Percentiles rank a stretch among this genome's conserved stretches.
Evolutionary conservation across 2,888 invertebrate genomes (phyloP).

Genomic region (Spicauda simplicius): DNA sequence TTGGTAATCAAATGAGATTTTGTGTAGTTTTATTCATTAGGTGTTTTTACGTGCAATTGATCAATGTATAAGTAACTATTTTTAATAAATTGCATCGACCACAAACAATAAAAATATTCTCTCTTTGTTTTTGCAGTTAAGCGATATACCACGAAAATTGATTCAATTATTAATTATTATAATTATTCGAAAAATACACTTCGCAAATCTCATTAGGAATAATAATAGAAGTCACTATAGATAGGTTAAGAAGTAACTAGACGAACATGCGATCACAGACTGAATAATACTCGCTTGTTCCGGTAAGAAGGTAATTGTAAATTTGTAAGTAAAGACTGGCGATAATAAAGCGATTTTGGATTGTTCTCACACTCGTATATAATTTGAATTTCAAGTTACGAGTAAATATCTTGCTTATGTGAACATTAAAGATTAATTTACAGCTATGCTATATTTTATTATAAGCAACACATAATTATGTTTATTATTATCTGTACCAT

Average conservation of each 20-base stretch:
- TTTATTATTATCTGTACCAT: too few relatives aligned
- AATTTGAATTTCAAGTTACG: too few relatives aligned
- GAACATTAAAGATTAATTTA: too few relatives aligned
- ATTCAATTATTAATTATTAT: too few relatives aligned
- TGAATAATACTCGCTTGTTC: constrained; percentile 25
- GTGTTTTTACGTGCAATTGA: not conserved
- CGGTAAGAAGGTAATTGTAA: constrained; percentile 16
- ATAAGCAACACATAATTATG: too few relatives aligned
- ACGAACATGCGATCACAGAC: constrained; percentile 27
- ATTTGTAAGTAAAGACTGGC: constrained; percentile 22
- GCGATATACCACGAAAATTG: too few relatives aligned
- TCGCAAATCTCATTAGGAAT: not conserved
- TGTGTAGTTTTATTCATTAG: not conserved
- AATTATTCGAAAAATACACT: not conserved
- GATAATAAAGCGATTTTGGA: constrained; percentile 1
- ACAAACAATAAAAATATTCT: too few relatives aligned
- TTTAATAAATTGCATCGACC: too few relatives aligned
- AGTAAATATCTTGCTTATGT: not conserved
- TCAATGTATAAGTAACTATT: not conserved
- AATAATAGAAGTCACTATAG: constrained; percentile 5
- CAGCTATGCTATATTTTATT: too few relatives aligned
- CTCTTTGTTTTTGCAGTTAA: too few relatives aligned
- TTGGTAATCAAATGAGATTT: not conserved
- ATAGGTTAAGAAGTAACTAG: constrained; percentile 17
- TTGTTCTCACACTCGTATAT: not conserved